Conservation (phyloP, 1,140 invertebrate species). For the Rhopalosiphum maidis region DNA sequence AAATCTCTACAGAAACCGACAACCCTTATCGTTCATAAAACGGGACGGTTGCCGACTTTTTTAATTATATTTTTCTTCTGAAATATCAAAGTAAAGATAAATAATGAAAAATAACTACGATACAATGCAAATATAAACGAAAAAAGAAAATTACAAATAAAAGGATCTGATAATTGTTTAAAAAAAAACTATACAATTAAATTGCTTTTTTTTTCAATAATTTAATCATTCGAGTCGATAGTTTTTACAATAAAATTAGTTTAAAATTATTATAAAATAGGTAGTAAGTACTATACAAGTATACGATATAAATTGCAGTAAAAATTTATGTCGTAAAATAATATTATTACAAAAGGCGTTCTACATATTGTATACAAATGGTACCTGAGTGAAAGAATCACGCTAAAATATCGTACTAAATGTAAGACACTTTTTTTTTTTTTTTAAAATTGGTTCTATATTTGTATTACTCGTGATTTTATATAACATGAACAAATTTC, state of each 20-base stretch:
- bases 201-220: conserved; percentile 15
- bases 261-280: not conserved
- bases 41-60: not conserved
- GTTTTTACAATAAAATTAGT: not conserved
- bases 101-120: not conserved
- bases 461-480: not conserved
- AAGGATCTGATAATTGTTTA: not conserved
- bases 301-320: not conserved
- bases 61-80: conserved; percentile 20
- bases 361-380: not conserved
- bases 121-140: not conserved
- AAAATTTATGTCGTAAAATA: not conserved
- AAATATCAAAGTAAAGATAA: not conserved
- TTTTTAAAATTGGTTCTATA: not conserved
- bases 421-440: not conserved
- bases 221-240: not conserved
- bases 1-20: conserved; percentile 11
- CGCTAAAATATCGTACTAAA: not conserved
- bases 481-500: not conserved
- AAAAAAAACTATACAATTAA: not conserved
- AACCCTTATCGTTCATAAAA: not conserved
- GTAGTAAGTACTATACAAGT: no score
- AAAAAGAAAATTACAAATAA: not conserved
- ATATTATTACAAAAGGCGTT: not conserved
- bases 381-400: not conserved